phyloP scores from a whole-genome alignment of 2,113 vertebrate genomes.

The Pseudorhombus dupliciocellatus region DNA sequence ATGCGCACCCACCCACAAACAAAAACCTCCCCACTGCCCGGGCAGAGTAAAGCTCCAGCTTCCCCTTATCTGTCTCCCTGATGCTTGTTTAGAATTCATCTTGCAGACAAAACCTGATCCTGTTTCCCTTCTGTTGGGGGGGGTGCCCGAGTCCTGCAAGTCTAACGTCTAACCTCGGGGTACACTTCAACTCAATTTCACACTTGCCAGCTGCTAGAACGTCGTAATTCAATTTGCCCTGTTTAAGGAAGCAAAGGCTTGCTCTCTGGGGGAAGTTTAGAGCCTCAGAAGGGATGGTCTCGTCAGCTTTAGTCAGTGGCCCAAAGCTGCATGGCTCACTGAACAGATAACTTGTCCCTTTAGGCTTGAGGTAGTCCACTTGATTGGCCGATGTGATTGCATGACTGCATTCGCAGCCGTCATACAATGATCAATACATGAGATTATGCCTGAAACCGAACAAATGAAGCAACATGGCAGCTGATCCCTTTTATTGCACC shows the following conservation, averaged over 20 bases:
- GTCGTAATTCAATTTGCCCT: conserved; percentile 80
- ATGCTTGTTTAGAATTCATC: conserved; percentile 70
- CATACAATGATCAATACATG: conserved; percentile 29
- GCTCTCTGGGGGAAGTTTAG: conserved; percentile 67
- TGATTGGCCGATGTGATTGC: conserved; percentile 26
- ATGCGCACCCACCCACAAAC: conserved; percentile 50
- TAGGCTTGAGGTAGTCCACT: conserved; percentile 43
- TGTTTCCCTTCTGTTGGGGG: conserved; percentile 31
- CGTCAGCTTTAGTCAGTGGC: conserved; percentile 62
- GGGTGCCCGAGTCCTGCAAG: conserved; percentile 65
- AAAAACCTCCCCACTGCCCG: conserved; percentile 39
- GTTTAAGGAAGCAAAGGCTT: conserved; percentile 70
- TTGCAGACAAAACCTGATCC: conserved; percentile 51
- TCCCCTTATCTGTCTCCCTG: conserved; percentile 53
- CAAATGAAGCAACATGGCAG: not conserved
- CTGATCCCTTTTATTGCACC: conserved; percentile 4
- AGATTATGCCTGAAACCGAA: conserved; percentile 33
- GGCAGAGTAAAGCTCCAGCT: conserved; percentile 38
- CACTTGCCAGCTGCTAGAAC: conserved; percentile 73
- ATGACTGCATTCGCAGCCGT: conserved; percentile 38
- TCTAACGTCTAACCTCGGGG: conserved; percentile 68
- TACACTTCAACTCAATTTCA: conserved; percentile 80
- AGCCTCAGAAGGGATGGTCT: conserved; percentile 47
- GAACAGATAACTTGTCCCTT: conserved; percentile 41
- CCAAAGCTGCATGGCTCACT: conserved; percentile 36